Base-by-base conservation (phyloP, 2,113 vertebrate genomes). In the Xenus cinereus region DNA sequence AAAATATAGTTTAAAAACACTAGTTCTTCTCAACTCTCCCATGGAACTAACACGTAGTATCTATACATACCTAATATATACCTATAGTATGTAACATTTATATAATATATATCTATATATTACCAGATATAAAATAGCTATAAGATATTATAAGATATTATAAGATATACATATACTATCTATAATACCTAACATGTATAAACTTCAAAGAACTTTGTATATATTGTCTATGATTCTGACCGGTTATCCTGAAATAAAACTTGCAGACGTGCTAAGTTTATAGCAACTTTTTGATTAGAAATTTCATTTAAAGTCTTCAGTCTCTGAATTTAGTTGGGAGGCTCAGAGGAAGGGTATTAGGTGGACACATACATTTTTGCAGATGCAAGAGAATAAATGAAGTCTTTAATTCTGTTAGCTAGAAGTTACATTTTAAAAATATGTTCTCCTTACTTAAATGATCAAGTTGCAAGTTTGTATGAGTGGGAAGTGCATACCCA, bases 211-310 rank as follows among this genome's bases (percentile, higher is more conserved):
- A 66, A n/a, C 11, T 46, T 74, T 59, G 8, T 78, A 32, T 48
- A n/a, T 63, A 26, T 48, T 51, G 21, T 4, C 20, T 69, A 39
- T 53, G 37, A 71, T 45, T 13, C 39, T 63, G 35, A 57, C 83
- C 50, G 14, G 8, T 60, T 81, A 3, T 84, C 22, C n/a, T 63
- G 22, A 50, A 87, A 59, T 30, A n/a, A 82, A 90, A 63, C 20
- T 74, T 57, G 17, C 1, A 16, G 57, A 27, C 0, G 0, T 66
- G 18, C 12, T 35, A 14, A 24, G 28, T 73, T 76, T 89, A 48
- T 48, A 84, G 17, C 21, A 86, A 66, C 37, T n/a, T 72, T 85
- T 75, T 69, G 3, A 45, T 50, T 66, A 80, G 18, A 86, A 73
- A 80, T 79, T 43, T 86, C 12, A 50, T 32, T 51, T 78, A 45